Conservation (phyloP, 2,113 vertebrate genomes). For the Ammodytes marinus region DNA sequence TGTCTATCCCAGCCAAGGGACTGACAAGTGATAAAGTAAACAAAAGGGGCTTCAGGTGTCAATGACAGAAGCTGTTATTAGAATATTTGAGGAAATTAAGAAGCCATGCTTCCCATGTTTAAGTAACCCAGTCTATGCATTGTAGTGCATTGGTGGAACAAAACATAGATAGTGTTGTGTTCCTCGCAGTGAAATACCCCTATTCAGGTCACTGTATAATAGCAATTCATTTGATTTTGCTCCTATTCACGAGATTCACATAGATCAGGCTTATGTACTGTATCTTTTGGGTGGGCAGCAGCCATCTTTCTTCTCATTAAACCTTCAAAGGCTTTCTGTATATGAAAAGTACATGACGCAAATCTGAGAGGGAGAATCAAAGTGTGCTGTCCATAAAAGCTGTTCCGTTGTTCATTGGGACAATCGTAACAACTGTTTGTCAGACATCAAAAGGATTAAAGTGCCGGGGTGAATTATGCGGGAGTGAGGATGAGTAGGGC, state of each 20-base stretch:
- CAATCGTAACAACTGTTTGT: conserved; percentile 21
- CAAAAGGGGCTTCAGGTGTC: background rate
- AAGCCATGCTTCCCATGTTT: background rate
- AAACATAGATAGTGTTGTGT: background rate
- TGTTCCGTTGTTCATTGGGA: conserved; percentile 34
- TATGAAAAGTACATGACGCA: conserved; percentile 14
- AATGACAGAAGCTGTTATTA: background rate
- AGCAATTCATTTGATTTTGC: conserved; percentile 2
- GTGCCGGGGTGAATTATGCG: conserved; percentile 19
- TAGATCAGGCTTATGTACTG: conserved; percentile 3
- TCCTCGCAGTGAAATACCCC: background rate
- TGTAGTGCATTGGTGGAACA: too few species aligned
- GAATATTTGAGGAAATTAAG: background rate
- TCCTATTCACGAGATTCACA: conserved; percentile 6
- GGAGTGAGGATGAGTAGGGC: conserved; percentile 11
- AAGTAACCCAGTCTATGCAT: background rate
- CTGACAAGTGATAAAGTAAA: background rate
- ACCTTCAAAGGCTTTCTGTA: conserved; percentile 48
- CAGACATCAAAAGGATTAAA: conserved; percentile 56
- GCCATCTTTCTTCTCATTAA: background rate
- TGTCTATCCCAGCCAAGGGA: background rate
- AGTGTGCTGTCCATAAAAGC: conserved; percentile 34
- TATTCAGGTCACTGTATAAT: background rate
- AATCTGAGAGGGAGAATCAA: conserved; percentile 42
- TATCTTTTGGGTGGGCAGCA: conserved; percentile 21